Conservation (phyloP, 2,797 vertebrate genomes). For the Gorsachius magnificus region DNA sequence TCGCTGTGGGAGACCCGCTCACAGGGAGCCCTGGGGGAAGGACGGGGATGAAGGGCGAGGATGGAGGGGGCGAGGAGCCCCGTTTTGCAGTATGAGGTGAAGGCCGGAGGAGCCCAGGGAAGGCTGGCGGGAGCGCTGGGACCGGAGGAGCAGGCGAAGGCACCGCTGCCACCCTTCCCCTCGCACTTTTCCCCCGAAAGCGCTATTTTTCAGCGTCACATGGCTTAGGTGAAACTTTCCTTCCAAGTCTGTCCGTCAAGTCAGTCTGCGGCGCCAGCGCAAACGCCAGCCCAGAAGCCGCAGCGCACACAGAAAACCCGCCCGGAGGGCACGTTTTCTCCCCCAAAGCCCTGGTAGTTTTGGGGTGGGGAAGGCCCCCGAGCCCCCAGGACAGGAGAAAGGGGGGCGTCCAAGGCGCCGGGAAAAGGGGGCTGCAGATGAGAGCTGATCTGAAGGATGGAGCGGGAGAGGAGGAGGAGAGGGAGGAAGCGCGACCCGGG, state of each 20-base stretch:
- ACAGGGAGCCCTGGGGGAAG: rapidly evolving
- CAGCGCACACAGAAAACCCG: not conserved
- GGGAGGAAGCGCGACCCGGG: conserved; percentile 10
- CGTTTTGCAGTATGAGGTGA: not conserved
- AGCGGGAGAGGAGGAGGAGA: not conserved
- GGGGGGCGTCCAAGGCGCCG: not conserved
- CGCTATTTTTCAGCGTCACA: not conserved
- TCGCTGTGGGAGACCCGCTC: not conserved
- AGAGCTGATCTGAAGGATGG: not conserved
- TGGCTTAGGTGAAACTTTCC: conserved; percentile 45
- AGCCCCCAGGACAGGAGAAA: not conserved
- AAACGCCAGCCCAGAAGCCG: not conserved
- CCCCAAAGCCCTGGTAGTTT: not conserved
- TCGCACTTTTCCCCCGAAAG: not conserved
- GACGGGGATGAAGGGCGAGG: too few relatives aligned
- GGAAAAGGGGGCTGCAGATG: not conserved
- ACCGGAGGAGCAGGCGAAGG: not conserved
- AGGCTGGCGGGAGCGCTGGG: not conserved
- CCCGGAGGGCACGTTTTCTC: not conserved
- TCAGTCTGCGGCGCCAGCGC: not conserved
- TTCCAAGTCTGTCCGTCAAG: not conserved
- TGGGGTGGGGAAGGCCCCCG: not conserved
- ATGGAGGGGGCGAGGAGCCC: not conserved
- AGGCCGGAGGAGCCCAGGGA: not conserved
- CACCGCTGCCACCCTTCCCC: not conserved